Conservation (phyloP, 2,113 vertebrate species). For the Pituophis catenifer region DNA sequence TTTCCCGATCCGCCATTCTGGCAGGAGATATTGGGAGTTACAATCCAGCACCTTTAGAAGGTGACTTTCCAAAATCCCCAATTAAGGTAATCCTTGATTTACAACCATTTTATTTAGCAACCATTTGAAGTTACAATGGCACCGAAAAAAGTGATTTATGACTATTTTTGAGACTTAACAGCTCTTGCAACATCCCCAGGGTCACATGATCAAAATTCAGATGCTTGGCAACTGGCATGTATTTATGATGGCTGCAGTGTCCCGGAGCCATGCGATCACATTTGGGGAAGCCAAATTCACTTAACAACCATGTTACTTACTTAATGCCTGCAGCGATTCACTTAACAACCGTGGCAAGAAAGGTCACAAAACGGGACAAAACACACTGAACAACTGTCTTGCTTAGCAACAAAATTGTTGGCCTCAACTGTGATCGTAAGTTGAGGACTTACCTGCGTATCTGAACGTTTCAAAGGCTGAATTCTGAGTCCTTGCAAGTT, state of each 20-base stretch:
- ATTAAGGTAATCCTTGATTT: neutral
- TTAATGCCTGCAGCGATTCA: neutral
- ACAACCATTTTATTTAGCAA: neutral
- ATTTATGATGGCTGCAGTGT: neutral
- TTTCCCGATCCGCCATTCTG: neutral
- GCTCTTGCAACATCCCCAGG: neutral
- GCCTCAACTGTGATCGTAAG: neutral
- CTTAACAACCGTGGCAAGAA: neutral
- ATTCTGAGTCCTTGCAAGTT: neutral
- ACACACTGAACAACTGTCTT: neutral
- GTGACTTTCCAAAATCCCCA: neutral
- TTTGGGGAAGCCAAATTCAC: neutral
- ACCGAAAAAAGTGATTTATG: neutral
- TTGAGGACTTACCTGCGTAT: neutral
- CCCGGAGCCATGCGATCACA: neutral
- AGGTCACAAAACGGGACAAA: neutral
- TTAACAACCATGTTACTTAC: neutral
- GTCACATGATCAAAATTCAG: neutral
- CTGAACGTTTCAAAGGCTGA: neutral
- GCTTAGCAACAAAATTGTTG: neutral
- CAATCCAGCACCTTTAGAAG: neutral
- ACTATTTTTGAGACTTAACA: neutral
- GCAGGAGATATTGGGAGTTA: neutral
- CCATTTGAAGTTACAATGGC: neutral
- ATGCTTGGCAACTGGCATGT: neutral